Evolutionary conservation across 2,888 invertebrate genomes (phyloP).

Genomic region (Cheilosia scutellata): DNA sequence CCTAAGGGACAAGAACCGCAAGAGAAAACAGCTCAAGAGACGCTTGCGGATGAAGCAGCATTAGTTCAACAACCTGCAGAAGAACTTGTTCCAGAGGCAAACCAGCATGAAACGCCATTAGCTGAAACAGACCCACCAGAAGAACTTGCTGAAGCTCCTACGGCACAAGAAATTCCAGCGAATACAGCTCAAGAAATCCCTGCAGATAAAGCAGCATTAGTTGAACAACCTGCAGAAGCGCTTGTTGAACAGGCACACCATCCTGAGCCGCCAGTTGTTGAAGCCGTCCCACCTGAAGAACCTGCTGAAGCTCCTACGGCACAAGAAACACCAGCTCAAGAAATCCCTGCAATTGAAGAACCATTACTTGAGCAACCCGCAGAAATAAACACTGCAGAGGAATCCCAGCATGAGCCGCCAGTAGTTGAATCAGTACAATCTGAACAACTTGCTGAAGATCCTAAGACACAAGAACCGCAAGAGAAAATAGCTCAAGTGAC

Average conservation of each 20-base stretch:
- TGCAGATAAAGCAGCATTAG: neutral
- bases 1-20: too few species aligned
- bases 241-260: neutral
- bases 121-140: too few species aligned
- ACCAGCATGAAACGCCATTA: too few species aligned
- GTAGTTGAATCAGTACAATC: neutral
- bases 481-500: neutral
- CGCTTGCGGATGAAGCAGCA: too few species aligned
- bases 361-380: neutral
- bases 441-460: neutral
- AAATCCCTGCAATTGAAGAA: neutral
- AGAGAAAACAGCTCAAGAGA: too few species aligned
- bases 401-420: too few species aligned
- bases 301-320: neutral
- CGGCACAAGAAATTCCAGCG: neutral
- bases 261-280: neutral
- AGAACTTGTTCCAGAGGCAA: too few species aligned
- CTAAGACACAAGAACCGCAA: neutral
- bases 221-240: slow-evolving; percentile 17
- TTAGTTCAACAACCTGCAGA: too few species aligned
- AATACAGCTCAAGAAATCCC: neutral
- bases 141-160: too few species aligned
- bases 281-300: neutral
- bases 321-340: neutral
- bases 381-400: neutral